A percentile compares a stretch with the other conserved stretches of the same genome.
Evolutionary conservation across 2,113 vertebrate species (phyloP).

Genomic region (Pantherophis guttatus): DNA sequence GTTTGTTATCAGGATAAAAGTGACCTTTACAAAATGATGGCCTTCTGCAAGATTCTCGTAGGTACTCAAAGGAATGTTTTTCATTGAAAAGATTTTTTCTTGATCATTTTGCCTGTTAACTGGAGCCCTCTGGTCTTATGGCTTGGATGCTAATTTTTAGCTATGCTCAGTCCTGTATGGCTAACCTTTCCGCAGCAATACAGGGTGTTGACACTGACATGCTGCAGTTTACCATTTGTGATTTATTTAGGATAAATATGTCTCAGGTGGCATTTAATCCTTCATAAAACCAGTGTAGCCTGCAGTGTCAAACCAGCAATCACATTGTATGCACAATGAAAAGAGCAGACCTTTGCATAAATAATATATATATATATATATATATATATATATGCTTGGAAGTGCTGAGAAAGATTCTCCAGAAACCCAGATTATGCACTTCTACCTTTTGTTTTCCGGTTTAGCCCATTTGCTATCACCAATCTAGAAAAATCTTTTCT

Average conservation of each 20-base stretch:
- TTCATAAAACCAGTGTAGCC: conserved; percentile 78
- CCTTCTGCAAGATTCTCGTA: conserved; percentile 68
- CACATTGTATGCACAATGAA: conserved; percentile 72
- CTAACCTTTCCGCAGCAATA: conserved; percentile 75
- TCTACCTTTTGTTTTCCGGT: conserved; percentile 31
- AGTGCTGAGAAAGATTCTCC: conserved; percentile 47
- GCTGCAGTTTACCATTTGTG: conserved; percentile 75
- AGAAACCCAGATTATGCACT: conserved; percentile 49
- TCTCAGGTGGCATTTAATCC: conserved; percentile 82
- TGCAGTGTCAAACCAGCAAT: conserved; percentile 79
- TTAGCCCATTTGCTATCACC: conserved; percentile 35
- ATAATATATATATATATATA: background rate
- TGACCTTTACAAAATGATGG: conserved; percentile 78
- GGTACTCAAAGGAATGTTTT: conserved; percentile 66
- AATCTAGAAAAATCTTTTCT: conserved; percentile 35
- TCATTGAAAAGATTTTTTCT: conserved; percentile 68
- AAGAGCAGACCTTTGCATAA: conserved; percentile 74
- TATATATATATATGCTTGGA: conserved; percentile 29
- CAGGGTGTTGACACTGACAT: conserved; percentile 75
- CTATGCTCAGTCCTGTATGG: conserved; percentile 63
- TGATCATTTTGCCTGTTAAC: conserved; percentile 62
- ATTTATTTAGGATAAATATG: conserved; percentile 80
- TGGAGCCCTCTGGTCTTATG: conserved; percentile 58
- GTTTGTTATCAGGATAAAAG: conserved; percentile 69
- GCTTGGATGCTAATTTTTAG: conserved; percentile 69